Percentiles rank a stretch among this genome's conserved stretches.
phyloP scores from a whole-genome alignment of 1,140 invertebrate genomes.

The Cotesia chilonis region DNA sequence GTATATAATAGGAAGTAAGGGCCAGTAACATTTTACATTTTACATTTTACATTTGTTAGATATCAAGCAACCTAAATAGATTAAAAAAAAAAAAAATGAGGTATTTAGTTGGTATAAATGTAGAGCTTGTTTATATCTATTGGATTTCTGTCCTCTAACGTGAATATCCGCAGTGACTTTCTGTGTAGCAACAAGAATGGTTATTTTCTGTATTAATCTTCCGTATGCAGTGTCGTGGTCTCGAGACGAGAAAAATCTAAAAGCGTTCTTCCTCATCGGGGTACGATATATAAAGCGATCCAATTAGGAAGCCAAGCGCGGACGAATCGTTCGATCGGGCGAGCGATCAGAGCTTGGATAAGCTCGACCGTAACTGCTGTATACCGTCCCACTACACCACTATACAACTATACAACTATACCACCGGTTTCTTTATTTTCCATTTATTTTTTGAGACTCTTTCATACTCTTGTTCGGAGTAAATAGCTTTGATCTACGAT shows the following conservation, averaged over 20 bases:
- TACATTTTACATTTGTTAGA: not conserved
- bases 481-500: constrained; percentile 47
- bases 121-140: not conserved
- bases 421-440: not conserved
- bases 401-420: too few species aligned
- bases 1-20: not conserved
- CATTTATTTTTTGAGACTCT: not conserved
- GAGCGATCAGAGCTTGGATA: constrained; percentile 45
- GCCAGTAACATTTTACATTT: not conserved
- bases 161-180: not conserved
- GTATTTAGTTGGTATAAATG: not conserved
- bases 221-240: constrained; percentile 9
- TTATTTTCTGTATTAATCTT: not conserved
- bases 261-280: constrained; percentile 23
- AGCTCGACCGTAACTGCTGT: constrained; percentile 26
- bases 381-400: too few species aligned
- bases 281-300: constrained; percentile 52
- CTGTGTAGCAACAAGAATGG: not conserved
- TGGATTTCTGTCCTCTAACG: not conserved
- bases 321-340: constrained; percentile 54
- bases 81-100: not conserved
- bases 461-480: constrained; percentile 27
- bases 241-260: constrained; percentile 8
- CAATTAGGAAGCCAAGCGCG: constrained; percentile 56
- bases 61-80: not conserved